Evolutionary conservation across 2,113 vertebrate species (phyloP).

Genomic region (Apteryx mantelli): DNA sequence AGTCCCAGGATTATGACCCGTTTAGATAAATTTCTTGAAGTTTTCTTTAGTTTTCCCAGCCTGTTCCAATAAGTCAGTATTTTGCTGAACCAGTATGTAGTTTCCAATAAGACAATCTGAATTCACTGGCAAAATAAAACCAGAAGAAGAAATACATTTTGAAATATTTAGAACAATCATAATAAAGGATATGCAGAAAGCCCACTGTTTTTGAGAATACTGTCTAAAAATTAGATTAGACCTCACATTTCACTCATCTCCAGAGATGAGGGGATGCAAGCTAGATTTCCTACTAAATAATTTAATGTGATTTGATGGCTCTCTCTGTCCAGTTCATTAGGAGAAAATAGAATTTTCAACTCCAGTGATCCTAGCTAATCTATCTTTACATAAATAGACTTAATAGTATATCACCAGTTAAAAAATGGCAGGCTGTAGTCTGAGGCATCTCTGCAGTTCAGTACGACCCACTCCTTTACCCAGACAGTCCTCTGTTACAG

Average conservation of each 20-base stretch:
- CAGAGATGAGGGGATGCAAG: neutral
- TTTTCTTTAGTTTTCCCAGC: neutral
- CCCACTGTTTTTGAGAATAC: neutral
- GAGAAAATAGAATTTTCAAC: conserved; percentile 58
- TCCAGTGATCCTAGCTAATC: conserved; percentile 6
- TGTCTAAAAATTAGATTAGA: conserved; percentile 1
- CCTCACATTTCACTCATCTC: neutral
- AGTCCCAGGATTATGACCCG: neutral
- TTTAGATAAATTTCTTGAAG: neutral
- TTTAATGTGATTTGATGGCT: conserved; percentile 36
- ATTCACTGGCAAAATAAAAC: neutral
- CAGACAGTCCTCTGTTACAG: neutral
- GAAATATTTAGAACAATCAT: neutral
- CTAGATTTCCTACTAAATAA: conserved; percentile 22
- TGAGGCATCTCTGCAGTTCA: neutral
- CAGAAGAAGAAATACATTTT: neutral
- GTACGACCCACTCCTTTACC: neutral
- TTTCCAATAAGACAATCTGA: neutral
- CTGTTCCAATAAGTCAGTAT: neutral
- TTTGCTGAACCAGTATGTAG: neutral
- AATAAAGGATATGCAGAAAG: neutral
- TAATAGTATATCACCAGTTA: neutral
- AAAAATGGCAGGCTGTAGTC: neutral
- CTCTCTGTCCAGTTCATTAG: conserved; percentile 38
- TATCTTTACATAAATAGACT: conserved; percentile 9